These are phyloP conservation scores for Antigone vipio DNA, from an alignment of 2,113 vertebrate species.

Conservation along the genomic window DNA sequence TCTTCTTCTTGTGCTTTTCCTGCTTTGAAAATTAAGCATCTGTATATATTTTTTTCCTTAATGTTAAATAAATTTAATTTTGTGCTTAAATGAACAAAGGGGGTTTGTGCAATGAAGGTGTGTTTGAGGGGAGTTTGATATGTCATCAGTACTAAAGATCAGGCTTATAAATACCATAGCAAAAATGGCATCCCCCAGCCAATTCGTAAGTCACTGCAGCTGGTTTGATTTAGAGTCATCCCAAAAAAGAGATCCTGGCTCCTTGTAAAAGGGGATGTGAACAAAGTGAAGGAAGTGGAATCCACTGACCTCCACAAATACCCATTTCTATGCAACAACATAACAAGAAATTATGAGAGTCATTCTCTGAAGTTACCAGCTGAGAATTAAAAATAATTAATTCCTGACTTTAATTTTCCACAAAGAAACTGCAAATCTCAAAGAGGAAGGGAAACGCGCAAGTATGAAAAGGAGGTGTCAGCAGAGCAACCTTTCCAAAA, in stretches of 20 bases:
- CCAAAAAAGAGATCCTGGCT: neutral
- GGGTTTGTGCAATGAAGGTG: neutral
- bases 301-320: neutral
- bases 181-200: neutral
- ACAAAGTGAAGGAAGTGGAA: neutral
- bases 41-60: neutral
- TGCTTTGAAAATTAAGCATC: neutral
- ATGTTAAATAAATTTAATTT: neutral
- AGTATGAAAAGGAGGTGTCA: neutral
- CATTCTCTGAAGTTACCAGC: neutral
- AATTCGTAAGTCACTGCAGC: neutral
- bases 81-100: neutral
- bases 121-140: neutral
- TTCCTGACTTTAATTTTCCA: neutral
- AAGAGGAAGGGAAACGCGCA: neutral
- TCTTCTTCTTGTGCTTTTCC: neutral
- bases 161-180: neutral
- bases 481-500: neutral
- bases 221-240: neutral
- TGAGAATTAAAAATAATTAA: neutral
- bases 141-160: neutral
- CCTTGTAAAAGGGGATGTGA: neutral
- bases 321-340: neutral
- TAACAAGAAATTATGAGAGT: neutral
- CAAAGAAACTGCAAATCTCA: neutral